Conservation (phyloP, 2,797 vertebrate species). For the Sternarchorhynchus goeldii region DNA sequence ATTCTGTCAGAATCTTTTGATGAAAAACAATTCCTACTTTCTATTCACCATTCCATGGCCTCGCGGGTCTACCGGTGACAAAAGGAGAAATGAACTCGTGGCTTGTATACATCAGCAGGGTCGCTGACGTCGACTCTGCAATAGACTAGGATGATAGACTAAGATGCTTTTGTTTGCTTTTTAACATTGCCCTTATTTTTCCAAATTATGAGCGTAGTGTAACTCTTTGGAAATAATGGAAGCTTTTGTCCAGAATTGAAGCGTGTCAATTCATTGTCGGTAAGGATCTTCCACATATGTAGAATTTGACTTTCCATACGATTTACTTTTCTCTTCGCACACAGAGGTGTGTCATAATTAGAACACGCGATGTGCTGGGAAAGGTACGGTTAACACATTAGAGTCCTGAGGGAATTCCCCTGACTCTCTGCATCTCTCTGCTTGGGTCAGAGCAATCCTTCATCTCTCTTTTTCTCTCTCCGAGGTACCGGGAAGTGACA, state of each 20-base stretch:
- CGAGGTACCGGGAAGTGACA: slow-evolving; percentile 44
- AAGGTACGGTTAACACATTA: background rate
- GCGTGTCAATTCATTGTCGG: too few relatives aligned
- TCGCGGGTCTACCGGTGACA: background rate
- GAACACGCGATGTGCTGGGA: slow-evolving; percentile 16
- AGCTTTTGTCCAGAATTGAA: too few relatives aligned
- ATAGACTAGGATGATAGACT: too few relatives aligned
- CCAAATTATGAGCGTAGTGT: too few relatives aligned
- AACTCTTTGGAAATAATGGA: too few relatives aligned
- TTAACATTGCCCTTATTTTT: too few relatives aligned
- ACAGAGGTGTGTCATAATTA: slow-evolving; percentile 17
- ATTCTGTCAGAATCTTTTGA: background rate
- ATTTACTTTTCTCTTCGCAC: background rate
- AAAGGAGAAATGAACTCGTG: background rate
- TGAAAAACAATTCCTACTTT: background rate
- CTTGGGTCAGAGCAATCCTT: slow-evolving; percentile 60
- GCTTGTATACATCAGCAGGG: slow-evolving; percentile 6
- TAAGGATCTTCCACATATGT: too few relatives aligned
- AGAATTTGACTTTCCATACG: too few relatives aligned
- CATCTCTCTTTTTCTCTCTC: slow-evolving; percentile 10
- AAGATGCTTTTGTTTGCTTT: too few relatives aligned
- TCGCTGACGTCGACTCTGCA: background rate
- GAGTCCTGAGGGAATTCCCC: background rate
- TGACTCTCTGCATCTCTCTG: background rate
- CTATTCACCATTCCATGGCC: background rate